Conservation (phyloP, 2,113 vertebrate species). For the Nothocercus julius region DNA sequence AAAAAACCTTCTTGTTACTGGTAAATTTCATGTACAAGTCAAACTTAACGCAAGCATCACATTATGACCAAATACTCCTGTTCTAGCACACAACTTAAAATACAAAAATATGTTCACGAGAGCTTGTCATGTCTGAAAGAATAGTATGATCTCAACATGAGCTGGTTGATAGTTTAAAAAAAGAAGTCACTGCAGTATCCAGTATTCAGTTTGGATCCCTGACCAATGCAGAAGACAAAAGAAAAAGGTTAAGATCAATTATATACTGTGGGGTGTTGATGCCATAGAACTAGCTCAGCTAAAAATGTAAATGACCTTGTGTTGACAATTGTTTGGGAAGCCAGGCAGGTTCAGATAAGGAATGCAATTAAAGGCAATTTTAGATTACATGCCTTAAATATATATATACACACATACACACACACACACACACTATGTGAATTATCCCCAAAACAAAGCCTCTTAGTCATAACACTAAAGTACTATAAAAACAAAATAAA, state of each 20-base stretch:
- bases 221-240: not conserved
- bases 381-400: too few relatives aligned
- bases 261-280: accelerated
- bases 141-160: not conserved
- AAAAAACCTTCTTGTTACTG: not conserved
- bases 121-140: accelerated
- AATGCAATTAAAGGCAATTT: accelerated
- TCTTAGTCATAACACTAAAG: accelerated
- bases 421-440: accelerated
- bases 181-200: not conserved
- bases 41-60: not conserved
- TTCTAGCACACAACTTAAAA: not conserved
- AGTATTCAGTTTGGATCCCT: not conserved
- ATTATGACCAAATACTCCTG: not conserved
- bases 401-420: too few relatives aligned
- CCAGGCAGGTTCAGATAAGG: not conserved
- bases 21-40: accelerated
- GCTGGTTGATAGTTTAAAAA: not conserved
- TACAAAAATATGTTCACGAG: not conserved
- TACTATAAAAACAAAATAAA: not conserved
- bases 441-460: not conserved
- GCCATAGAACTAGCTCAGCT: conserved; percentile 15
- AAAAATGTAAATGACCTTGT: conserved; percentile 35
- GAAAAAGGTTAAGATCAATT: conserved; percentile 25
- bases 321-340: not conserved